Conservation (phyloP, 2,113 vertebrate species). For the Calidris pugnax region DNA sequence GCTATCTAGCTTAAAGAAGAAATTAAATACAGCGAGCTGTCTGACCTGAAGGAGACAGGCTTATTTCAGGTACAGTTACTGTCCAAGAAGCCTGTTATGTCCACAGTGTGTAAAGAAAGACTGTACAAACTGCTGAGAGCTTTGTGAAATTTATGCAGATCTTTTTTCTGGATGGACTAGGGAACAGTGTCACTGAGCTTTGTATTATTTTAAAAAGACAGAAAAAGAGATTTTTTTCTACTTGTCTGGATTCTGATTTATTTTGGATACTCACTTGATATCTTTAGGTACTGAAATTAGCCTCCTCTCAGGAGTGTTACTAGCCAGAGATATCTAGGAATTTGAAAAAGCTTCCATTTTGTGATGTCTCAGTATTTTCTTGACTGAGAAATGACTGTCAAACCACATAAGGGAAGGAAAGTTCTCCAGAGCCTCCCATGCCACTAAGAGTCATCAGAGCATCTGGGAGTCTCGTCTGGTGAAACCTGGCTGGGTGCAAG, state of each 20-base stretch:
- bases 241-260: neutral
- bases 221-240: neutral
- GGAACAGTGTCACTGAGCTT: neutral
- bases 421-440: neutral
- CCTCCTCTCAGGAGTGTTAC: neutral
- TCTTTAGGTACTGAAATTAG: neutral
- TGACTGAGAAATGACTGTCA: neutral
- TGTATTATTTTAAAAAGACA: neutral
- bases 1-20: neutral
- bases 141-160: neutral
- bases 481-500: neutral
- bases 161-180: neutral
- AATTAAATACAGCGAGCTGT: conserved; percentile 6
- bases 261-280: neutral
- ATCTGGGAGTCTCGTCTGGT: neutral
- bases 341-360: neutral
- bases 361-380: neutral
- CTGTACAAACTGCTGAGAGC: neutral
- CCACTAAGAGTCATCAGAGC: neutral
- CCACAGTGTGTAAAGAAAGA: neutral
- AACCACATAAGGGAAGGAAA: neutral
- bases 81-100: neutral
- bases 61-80: neutral
- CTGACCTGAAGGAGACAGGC: neutral
- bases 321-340: neutral